A percentile compares a stretch with the other conserved stretches of the same genome.
These are phyloP conservation scores for Leptodactylus fuscus DNA, from an alignment of 2,113 vertebrate species.

Conservation along the genomic window DNA sequence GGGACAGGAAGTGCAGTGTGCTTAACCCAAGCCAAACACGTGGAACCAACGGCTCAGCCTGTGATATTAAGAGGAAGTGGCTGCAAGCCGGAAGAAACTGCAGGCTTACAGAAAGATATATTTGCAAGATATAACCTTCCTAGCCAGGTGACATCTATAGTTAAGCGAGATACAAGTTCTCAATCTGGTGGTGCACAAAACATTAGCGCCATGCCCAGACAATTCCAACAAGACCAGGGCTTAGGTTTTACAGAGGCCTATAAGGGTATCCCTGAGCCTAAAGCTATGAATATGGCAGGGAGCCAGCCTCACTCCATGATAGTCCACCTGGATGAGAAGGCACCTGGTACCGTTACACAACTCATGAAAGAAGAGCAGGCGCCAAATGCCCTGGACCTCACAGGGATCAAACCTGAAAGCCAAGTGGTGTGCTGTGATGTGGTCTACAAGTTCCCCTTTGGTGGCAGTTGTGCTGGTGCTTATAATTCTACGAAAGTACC, in stretches of 20 bases:
- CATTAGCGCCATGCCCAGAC: constrained; percentile 75
- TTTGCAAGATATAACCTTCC: constrained; percentile 90
- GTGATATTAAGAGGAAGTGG: constrained; percentile 64
- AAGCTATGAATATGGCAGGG: constrained; percentile 79
- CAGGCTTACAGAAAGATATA: constrained; percentile 80
- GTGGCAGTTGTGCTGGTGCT: constrained; percentile 86
- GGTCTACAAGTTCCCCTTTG: constrained; percentile 96
- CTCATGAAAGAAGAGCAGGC: constrained; percentile 85
- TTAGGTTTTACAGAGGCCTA: constrained; percentile 77
- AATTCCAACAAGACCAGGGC: constrained; percentile 78
- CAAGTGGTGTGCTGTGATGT: constrained; percentile 95
- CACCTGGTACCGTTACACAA: constrained; percentile 83
- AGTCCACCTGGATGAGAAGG: constrained; percentile 88
- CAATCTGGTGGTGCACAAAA: constrained; percentile 79
- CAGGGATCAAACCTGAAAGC: constrained; percentile 88
- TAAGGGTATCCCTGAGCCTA: constrained; percentile 82
- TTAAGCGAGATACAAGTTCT: constrained; percentile 87
- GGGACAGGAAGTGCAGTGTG: constrained; percentile 88
- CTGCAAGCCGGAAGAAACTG: constrained; percentile 82
- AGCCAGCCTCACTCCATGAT: constrained; percentile 92
- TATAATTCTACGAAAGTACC: constrained; percentile 81
- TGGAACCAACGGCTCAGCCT: constrained; percentile 76
- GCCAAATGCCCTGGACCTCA: constrained; percentile 88
- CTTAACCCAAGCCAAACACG: constrained; percentile 85
- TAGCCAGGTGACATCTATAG: constrained; percentile 81